A percentile compares a stretch with the other conserved stretches of the same genome.
Evolutionary conservation across 92 coral and sea anemone species (phyloP).

Genomic region (Ricordea florida): DNA sequence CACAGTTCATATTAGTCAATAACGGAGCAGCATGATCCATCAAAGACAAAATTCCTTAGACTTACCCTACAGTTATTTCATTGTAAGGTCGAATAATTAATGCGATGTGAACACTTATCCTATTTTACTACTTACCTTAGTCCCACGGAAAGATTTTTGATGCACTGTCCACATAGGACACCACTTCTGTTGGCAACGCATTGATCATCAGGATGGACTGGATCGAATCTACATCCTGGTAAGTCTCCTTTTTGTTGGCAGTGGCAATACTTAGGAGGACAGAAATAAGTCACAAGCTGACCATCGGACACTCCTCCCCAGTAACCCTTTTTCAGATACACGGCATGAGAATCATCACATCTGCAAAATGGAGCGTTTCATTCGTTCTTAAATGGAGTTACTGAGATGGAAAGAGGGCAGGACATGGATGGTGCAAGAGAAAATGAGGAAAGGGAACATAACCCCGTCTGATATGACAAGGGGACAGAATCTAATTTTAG

Average conservation of each 20-base stretch:
- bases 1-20: no score
- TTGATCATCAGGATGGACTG: constrained; percentile 53
- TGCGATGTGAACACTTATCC: no score
- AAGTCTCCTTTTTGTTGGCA: constrained; percentile 54
- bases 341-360: constrained; percentile 62
- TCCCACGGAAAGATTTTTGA: constrained; percentile 74
- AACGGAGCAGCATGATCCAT: no score
- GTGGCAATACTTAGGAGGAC: constrained; percentile 81
- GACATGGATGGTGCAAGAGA: background rate
- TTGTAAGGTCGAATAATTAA: no score
- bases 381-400: background rate
- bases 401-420: background rate
- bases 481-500: no score
- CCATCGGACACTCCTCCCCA: constrained; percentile 85
- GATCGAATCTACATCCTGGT: constrained; percentile 77
- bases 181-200: constrained; percentile 80
- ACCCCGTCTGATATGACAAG: no score
- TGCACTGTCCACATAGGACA: constrained; percentile 84
- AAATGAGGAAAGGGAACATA: no score
- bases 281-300: constrained; percentile 75
- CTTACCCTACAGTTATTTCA: no score
- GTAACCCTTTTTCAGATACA: constrained; percentile 76
- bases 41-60: no score
- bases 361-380: constrained; percentile 10
- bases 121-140: constrained; percentile 16